These are phyloP conservation scores for Microctonus hyperodae DNA, from an alignment of 2,888 invertebrate genomes.

Conservation along the genomic window DNA sequence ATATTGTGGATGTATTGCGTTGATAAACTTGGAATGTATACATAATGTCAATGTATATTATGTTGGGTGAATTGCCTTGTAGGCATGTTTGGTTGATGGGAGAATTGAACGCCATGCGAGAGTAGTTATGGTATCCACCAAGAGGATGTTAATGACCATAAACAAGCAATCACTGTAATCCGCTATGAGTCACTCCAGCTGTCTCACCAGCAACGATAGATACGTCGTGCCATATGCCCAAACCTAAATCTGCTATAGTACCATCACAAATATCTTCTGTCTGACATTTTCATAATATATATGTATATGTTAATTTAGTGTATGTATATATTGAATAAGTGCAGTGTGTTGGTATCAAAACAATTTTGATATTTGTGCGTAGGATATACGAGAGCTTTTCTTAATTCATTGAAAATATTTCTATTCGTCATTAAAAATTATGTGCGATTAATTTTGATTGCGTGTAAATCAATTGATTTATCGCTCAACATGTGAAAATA, in stretches of 20 bases:
- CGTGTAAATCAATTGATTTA: background rate
- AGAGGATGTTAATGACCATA: constrained; percentile 64
- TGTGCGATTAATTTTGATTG: background rate
- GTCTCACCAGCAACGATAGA: constrained; percentile 57
- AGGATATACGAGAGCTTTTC: background rate
- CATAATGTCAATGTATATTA: constrained; percentile 29
- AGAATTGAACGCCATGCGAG: constrained; percentile 52
- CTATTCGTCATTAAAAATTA: background rate
- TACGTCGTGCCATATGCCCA: constrained; percentile 59
- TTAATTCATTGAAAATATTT: background rate
- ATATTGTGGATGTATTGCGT: constrained; percentile 5
- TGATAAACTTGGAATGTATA: constrained; percentile 18
- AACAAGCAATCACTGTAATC: constrained; percentile 64
- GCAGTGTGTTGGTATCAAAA: background rate
- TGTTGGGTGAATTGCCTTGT: constrained; percentile 19
- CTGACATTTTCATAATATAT: background rate
- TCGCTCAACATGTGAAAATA: background rate
- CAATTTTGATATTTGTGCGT: background rate
- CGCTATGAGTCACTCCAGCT: constrained; percentile 63
- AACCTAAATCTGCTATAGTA: constrained; percentile 46
- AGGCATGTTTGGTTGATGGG: constrained; percentile 48
- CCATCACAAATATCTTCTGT: constrained; percentile 25
- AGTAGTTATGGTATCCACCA: constrained; percentile 59
- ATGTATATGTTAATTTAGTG: background rate
- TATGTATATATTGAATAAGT: background rate